Conservation (phyloP, 2,888 invertebrate species). For the Rhorus exstirpatorius region DNA sequence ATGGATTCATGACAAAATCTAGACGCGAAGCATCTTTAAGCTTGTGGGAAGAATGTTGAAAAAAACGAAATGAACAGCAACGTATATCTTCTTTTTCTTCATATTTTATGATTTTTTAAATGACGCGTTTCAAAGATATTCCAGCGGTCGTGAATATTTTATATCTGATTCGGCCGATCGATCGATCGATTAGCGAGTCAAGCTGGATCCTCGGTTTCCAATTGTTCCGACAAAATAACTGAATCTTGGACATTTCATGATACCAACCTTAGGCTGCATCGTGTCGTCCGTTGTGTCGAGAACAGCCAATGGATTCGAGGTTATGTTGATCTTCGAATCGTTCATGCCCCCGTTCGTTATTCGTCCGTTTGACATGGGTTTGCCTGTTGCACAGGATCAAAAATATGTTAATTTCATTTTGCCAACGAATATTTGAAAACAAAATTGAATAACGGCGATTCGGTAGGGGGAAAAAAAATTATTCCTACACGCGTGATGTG, state of each 20-base stretch:
- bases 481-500: too few relatives aligned
- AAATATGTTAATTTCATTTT: not conserved
- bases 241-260: slow-evolving; percentile 61
- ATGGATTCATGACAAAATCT: too few relatives aligned
- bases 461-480: slow-evolving; percentile 7
- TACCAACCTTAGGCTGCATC: slow-evolving; percentile 85
- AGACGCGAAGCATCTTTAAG: too few relatives aligned
- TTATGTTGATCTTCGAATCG: slow-evolving; percentile 90
- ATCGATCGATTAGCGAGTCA: too few relatives aligned
- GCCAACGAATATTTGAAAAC: not conserved
- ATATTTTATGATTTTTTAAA: not conserved
- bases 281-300: slow-evolving; percentile 89
- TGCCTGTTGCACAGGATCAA: slow-evolving; percentile 75
- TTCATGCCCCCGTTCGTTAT: slow-evolving; percentile 84
- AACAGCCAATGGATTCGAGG: slow-evolving; percentile 91
- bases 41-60: too few relatives aligned
- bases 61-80: too few relatives aligned
- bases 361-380: slow-evolving; percentile 84
- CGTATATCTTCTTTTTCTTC: too few relatives aligned
- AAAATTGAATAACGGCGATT: not conserved
- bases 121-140: not conserved
- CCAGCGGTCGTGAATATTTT: not conserved
- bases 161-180: too few relatives aligned
- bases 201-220: slow-evolving; percentile 60
- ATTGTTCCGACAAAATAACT: slow-evolving; percentile 53